Percentiles rank a stretch among this genome's conserved stretches.
These are phyloP conservation scores for Phrynocephalus vlangalii DNA, from an alignment of 2,797 vertebrate genomes.

Conservation along the genomic window DNA sequence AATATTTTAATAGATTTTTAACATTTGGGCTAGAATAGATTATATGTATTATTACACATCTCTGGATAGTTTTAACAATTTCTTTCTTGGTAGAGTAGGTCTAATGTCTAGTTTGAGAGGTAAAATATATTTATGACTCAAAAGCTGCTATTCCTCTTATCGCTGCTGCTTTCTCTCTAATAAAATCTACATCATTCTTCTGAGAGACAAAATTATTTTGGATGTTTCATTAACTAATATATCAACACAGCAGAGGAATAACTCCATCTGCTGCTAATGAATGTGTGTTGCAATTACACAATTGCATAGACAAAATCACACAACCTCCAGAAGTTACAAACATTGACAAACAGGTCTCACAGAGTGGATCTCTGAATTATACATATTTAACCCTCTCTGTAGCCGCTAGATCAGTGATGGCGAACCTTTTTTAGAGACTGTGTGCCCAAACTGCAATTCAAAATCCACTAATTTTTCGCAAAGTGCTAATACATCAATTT, in stretches of 20 bases:
- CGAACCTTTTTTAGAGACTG: too few species aligned
- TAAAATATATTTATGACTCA: constrained; percentile 13
- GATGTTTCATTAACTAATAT: constrained; percentile 7
- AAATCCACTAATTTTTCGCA: too few species aligned
- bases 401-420: too few species aligned
- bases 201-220: not conserved
- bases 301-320: not conserved
- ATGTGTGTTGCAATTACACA: not conserved
- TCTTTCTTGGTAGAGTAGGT: constrained; percentile 5
- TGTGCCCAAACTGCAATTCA: too few species aligned
- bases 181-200: not conserved
- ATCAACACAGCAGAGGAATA: not conserved
- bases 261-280: not conserved
- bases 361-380: not conserved
- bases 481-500: too few species aligned
- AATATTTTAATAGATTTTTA: constrained; percentile 27
- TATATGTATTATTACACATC: not conserved
- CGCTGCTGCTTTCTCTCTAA: not conserved
- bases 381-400: too few species aligned
- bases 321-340: not conserved
- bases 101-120: constrained; percentile 3
- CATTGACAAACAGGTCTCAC: not conserved
- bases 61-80: constrained; percentile 13
- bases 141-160: not conserved
- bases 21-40: constrained; percentile 37